Base-by-base conservation (phyloP, 2,888 invertebrate species). In the Tanytarsus gracilentus region DNA sequence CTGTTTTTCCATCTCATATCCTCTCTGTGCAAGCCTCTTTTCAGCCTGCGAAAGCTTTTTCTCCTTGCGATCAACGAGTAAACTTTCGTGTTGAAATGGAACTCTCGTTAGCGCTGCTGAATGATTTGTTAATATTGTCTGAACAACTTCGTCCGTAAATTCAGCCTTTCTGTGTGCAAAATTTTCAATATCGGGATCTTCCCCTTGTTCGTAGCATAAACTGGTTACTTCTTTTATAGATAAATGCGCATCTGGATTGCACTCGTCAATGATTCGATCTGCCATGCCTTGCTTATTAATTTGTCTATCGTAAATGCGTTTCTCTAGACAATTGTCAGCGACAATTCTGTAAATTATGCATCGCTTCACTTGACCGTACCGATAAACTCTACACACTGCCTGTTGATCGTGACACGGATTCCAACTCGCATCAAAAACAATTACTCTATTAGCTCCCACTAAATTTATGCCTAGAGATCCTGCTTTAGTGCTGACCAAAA, bases 271-370 rank as follows among this genome's bases (percentile, higher is more conserved):
- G 4, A 99, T 96, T 14, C 98, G 81, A 74, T 98, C 96, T 0
- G 97, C 90, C 89, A 98, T 95, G 62, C 97, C 97, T 74, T 97
- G 95, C 70, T 98, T 98, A 71, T 92, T 95, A 64, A 99, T 92
- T 77, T 99, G 99, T 26, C 99, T 77, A 70, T 99, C 98, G 72
- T 98, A 99, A 64, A 99, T 99, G 74, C 95, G 93, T 75, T 95
- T 91, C 71, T 99, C 99, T 65, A 99, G 78, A 65, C 94, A 95
- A 73, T 93, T 94, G 73, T 99, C 98, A 73, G 95, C 95, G 4
- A 99, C 95, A 62, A 99, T 81, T 39, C 98, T 83, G 72, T 98
- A 99, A 4, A 99, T 94, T 72, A 88, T 96, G 68, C 96, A 96
- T 0, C 87, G 88, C 69, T 95, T 97, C 67, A 82, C 81, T 73